A percentile compares a stretch with the other conserved stretches of the same genome.
Evolutionary conservation across 2,797 vertebrate species (phyloP).

Genomic region (Fistularia tabacaria): DNA sequence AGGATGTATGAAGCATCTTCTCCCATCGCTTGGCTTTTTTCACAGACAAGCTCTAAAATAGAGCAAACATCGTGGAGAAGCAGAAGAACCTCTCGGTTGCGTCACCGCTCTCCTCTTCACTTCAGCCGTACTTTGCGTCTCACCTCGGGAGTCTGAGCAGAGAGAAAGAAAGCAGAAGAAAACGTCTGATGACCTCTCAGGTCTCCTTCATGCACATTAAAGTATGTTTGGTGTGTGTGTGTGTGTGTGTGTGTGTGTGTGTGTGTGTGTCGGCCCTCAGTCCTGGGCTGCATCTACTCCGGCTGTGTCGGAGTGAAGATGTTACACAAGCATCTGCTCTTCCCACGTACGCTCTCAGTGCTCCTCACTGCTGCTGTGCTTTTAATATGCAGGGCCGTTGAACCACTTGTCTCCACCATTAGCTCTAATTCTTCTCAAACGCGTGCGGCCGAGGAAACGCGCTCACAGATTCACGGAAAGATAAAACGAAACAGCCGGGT

Average conservation of each 20-base stretch:
- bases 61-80: too few species aligned
- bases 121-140: slow-evolving; percentile 16
- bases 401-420: slow-evolving; percentile 35
- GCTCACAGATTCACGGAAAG: too few species aligned
- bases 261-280: slow-evolving; percentile 31
- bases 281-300: slow-evolving; percentile 31
- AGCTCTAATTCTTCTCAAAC: neutral
- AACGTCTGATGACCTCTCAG: slow-evolving; percentile 27
- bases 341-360: slow-evolving; percentile 36
- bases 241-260: slow-evolving; percentile 32
- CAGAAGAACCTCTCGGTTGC: neutral
- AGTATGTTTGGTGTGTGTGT: slow-evolving; percentile 27
- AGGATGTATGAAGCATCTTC: too few species aligned
- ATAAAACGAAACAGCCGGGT: too few species aligned
- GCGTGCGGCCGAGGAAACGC: too few species aligned
- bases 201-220: slow-evolving; percentile 14
- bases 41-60: too few species aligned
- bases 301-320: slow-evolving; percentile 44
- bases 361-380: slow-evolving; percentile 27
- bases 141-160: slow-evolving; percentile 10
- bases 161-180: neutral
- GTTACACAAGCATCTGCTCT: slow-evolving; percentile 53
- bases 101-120: neutral
- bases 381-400: slow-evolving; percentile 12
- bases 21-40: too few species aligned